Conservation (phyloP, 2,113 vertebrate species). For the Crypturellus undulatus region DNA sequence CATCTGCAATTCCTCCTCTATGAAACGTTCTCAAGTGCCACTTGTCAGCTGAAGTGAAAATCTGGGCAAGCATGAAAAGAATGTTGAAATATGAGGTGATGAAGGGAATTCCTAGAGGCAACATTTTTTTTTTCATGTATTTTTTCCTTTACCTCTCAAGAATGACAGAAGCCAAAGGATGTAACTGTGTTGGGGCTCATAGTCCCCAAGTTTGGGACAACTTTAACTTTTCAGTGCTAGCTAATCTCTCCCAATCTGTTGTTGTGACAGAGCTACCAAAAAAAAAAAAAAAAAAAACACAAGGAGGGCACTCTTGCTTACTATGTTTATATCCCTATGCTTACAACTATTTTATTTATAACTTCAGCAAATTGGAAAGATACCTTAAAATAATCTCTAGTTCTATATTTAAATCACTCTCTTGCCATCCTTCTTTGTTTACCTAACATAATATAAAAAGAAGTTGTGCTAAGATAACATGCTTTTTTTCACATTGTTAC, state of each 20-base stretch:
- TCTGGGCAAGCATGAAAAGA: neutral
- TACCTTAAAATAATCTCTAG: neutral
- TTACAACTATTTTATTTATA: neutral
- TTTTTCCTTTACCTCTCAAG: neutral
- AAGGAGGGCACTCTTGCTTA: neutral
- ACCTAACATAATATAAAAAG: neutral
- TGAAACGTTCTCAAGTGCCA: neutral
- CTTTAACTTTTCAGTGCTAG: neutral
- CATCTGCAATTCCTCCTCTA: neutral
- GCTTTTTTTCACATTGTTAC: neutral
- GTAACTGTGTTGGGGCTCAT: neutral
- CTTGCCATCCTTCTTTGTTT: fast-evolving
- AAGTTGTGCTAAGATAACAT: neutral
- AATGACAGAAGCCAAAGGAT: neutral
- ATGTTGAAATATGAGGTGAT: neutral
- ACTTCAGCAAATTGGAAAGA: neutral
- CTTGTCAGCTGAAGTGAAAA: neutral
- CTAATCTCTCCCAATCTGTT: neutral
- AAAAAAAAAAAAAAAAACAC: fast-evolving
- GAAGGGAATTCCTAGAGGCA: neutral
- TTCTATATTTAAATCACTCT: neutral
- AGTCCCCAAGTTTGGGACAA: neutral
- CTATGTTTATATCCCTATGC: neutral
- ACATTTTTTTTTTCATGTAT: neutral
- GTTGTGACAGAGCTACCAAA: neutral